Conservation (phyloP, 2,888 invertebrate species). For the Netelia fuscicornis region DNA sequence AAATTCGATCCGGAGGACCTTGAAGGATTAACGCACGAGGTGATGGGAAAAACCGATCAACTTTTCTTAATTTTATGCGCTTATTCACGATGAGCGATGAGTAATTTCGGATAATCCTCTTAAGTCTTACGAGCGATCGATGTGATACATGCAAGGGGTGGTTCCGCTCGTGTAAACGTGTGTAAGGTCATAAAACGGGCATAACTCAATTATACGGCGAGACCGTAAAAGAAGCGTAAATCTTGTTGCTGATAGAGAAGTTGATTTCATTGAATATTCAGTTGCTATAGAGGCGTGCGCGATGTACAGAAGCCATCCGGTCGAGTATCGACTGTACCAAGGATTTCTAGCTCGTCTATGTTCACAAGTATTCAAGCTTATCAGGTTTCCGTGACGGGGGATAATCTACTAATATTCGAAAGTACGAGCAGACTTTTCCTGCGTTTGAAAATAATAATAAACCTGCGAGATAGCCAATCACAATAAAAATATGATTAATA, state of each 20-base stretch:
- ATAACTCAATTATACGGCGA: constrained; percentile 68
- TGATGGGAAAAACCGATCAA: constrained; percentile 10
- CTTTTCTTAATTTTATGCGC: constrained; percentile 34
- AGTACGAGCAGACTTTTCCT: too few relatives aligned
- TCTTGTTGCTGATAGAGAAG: constrained; percentile 58
- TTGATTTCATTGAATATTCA: constrained; percentile 56
- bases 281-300: constrained; percentile 8
- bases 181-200: constrained; percentile 67
- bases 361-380: background rate
- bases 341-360: background rate
- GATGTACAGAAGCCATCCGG: background rate
- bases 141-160: constrained; percentile 9
- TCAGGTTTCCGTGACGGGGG: too few relatives aligned
- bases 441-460: background rate
- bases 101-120: constrained; percentile 27
- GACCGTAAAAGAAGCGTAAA: constrained; percentile 72
- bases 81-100: constrained; percentile 5
- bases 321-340: constrained; percentile 8
- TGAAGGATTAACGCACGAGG: constrained; percentile 4
- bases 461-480: background rate
- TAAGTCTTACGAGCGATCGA: constrained; percentile 1
- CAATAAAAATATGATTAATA: background rate
- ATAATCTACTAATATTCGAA: too few relatives aligned
- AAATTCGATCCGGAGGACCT: background rate
- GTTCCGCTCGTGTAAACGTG: constrained; percentile 22